Percentiles rank a stretch among this genome's conserved stretches.
These are phyloP conservation scores for Fundulus diaphanus DNA, from an alignment of 2,797 vertebrate genomes.

Conservation along the genomic window DNA sequence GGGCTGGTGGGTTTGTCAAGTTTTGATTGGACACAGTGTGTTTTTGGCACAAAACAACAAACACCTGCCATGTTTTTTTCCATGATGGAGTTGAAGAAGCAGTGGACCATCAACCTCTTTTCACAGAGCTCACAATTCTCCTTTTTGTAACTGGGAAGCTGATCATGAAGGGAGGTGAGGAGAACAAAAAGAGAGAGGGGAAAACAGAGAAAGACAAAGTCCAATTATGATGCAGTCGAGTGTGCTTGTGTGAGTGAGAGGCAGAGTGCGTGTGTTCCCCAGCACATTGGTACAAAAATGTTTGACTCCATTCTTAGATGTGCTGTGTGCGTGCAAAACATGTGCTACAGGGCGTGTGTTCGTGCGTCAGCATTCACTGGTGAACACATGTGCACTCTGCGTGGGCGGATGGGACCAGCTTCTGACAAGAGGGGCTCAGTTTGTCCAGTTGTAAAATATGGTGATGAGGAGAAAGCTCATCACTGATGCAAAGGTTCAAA, in stretches of 20 bases:
- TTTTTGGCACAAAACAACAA: slow-evolving; percentile 10
- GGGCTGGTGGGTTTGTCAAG: not conserved
- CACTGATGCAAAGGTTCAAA: slow-evolving; percentile 80
- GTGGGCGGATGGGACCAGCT: slow-evolving; percentile 54
- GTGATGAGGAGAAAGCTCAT: slow-evolving; percentile 73
- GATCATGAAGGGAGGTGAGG: slow-evolving; percentile 32
- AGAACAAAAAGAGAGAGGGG: slow-evolving; percentile 33
- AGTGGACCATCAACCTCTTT: slow-evolving; percentile 54
- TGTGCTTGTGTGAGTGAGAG: slow-evolving; percentile 7
- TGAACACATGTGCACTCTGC: slow-evolving; percentile 42
- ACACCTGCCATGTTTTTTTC: slow-evolving; percentile 30
- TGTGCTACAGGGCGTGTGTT: slow-evolving; percentile 17
- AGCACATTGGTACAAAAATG: slow-evolving; percentile 13
- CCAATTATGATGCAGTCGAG: slow-evolving; percentile 33
- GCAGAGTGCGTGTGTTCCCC: not conserved
- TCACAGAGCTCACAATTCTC: slow-evolving; percentile 32
- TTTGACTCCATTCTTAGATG: slow-evolving; percentile 2
- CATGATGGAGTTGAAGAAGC: slow-evolving; percentile 17
- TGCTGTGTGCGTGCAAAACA: slow-evolving; percentile 5
- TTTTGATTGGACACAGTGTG: not conserved
- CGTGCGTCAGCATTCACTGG: slow-evolving; percentile 27
- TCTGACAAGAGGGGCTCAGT: slow-evolving; percentile 51
- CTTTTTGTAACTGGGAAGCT: slow-evolving; percentile 37
- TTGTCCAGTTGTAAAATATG: slow-evolving; percentile 68
- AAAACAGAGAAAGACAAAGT: slow-evolving; percentile 19